These are phyloP conservation scores for Hafferia zeledoni DNA, from an alignment of 2,797 vertebrate genomes.

Conservation along the genomic window DNA sequence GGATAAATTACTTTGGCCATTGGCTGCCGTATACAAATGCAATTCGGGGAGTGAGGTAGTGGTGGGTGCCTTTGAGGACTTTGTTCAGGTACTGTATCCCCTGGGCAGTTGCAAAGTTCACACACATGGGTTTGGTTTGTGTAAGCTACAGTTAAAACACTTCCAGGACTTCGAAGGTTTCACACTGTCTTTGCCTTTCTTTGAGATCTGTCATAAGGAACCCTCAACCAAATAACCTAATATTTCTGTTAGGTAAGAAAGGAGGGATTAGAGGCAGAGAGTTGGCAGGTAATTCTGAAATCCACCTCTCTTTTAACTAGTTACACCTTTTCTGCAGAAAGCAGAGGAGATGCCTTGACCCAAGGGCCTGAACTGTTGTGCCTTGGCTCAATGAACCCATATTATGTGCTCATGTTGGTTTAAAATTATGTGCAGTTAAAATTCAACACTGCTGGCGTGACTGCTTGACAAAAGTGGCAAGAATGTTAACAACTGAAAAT, in stretches of 20 bases:
- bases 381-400: not conserved
- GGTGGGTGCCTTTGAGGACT: not conserved
- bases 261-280: not conserved
- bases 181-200: not conserved
- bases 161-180: not conserved
- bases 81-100: not conserved
- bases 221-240: not conserved
- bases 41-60: not conserved
- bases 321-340: not conserved
- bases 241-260: not conserved
- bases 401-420: not conserved
- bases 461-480: not conserved
- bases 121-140: not conserved
- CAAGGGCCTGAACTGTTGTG: not conserved
- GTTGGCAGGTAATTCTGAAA: not conserved
- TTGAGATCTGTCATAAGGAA: not conserved
- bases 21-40: not conserved
- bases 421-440: constrained; percentile 2
- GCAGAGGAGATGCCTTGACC: not conserved
- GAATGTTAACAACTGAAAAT: constrained; percentile 32
- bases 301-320: not conserved
- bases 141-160: not conserved
- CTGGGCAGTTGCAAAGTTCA: not conserved
- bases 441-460: not conserved
- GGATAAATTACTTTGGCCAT: not conserved